Base-by-base conservation (phyloP, 1,140 invertebrate species). In the Lordiphosa collinella region DNA sequence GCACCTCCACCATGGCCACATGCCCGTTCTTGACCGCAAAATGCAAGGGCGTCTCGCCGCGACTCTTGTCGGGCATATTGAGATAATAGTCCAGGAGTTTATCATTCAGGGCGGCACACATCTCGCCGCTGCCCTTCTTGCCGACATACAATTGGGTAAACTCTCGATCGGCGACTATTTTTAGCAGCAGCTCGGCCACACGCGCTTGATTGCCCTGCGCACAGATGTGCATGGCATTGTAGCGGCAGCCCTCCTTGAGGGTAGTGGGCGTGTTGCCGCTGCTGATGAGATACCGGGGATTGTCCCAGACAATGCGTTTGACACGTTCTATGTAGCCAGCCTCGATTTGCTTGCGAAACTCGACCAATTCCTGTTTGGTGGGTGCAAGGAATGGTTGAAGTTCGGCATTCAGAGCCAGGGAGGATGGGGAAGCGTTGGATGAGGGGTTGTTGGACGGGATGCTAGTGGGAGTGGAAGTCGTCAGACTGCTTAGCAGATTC, bases 61-160 rank as follows among this genome's bases (percentile, higher is more conserved):
- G 92, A 10, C 92, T 94, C 90, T 97, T 98, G 80, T 98, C 96
- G 0, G 97, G 96, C 32, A 95, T 98, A 89, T 99, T 99, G 10
- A 99, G 91, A 89, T 98, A 99, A 7, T 96, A 91, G 89, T 98
- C 97, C 12, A 96, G 80, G n/a, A 98, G 89, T 66, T 95, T 94
- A 34, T 65, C 55, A 38, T 61, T 75, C 0, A 89, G 64, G 31
- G 89, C 85, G 35, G 89, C 76, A 34, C 89, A 87, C 69, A 88
- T 88, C 12, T 87, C 69, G 35, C 86, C 74, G 31, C 58, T 71
- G 36, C 91, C 91, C 65, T 96, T 93, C 52, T 93, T 92, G 11
- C 94, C 95, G 84, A 96, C 97, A 37, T 97, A 89, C 13, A 93
- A 90, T 73, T 93, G 91, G 4, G 96, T 91, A 85, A 97, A 97